A percentile compares a stretch with the other conserved stretches of the same genome.
Evolutionary conservation across 2,888 invertebrate species (phyloP).

Genomic region (Cephus nigrinus): DNA sequence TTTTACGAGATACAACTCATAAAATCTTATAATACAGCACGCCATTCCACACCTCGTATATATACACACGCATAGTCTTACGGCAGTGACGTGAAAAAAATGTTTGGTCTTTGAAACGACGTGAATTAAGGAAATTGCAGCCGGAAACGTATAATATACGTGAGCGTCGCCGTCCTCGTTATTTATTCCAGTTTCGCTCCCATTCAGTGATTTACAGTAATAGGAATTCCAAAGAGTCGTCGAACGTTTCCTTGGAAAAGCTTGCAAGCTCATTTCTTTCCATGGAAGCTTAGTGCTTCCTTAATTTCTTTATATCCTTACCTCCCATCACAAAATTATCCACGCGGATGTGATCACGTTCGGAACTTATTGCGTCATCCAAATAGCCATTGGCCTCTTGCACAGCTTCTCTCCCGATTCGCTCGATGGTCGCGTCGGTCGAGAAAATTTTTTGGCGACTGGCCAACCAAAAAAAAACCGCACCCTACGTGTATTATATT

Average conservation of each 20-base stretch:
- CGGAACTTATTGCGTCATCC: background rate
- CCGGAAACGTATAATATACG: background rate
- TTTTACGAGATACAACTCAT: background rate
- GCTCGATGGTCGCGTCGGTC: background rate
- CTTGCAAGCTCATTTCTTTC: background rate
- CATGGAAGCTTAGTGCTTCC: background rate
- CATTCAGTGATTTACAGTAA: background rate
- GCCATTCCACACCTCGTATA: background rate
- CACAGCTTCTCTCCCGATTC: too few relatives aligned
- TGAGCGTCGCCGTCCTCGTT: background rate
- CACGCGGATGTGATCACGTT: background rate
- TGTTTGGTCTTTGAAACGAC: background rate
- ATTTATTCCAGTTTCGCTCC: background rate
- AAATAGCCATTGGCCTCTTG: background rate
- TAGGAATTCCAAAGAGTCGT: background rate
- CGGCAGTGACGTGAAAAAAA: background rate
- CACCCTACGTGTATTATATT: slow-evolving; percentile 48
- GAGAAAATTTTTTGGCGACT: slow-evolving; percentile 31
- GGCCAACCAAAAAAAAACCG: slow-evolving; percentile 38
- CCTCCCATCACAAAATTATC: background rate
- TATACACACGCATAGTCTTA: background rate
- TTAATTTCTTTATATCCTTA: background rate
- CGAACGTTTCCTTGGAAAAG: background rate
- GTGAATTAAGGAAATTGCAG: background rate
- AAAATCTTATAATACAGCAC: background rate